Base-by-base conservation (phyloP, 2,113 vertebrate species). In the Guaruba guarouba region DNA sequence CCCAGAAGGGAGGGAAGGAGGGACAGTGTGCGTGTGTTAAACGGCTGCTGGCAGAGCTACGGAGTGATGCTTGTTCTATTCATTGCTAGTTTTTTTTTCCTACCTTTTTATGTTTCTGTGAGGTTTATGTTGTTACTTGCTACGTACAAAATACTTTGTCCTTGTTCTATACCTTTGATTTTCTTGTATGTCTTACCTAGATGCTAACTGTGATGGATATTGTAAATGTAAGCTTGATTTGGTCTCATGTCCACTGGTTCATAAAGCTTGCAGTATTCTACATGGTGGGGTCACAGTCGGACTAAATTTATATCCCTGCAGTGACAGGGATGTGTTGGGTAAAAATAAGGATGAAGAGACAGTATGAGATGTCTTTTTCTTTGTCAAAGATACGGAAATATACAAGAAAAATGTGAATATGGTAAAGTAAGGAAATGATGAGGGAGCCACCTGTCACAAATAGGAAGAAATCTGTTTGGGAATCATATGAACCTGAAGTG, bases 61-160 rank as follows among this genome's bases (percentile, higher is more conserved):
- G 6, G 43, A 7, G 39, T 35, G 1, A 12, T 69, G 29, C 79
- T 49, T 57, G 39, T 64, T 85, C 29, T 61, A 7, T 31, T 88
- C 1, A 0, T 28, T 61, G 35, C 33, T 69, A 2, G 0, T 4
- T 61, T 74, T 46, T 25, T 25, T 27, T 17, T 4, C 54, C n/a
- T 43, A 14, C 33, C 8, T 55, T 44, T 61, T 76, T 19, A 11
- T 2, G 1, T 87, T 80, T 86, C 31, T 74, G 8, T 64, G 61
- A 66, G 17, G 4, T 41, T 88, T 70, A 4, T 44, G 33, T 75
- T 83, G 64, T 78, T 68, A 27, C 31, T 92, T 88, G 41, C 15
- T 81, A 2, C 0, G 0, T 52, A 33, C 18, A 55, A 57, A 59
- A 46, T 68, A 5, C 29, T 5, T 33, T 41, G 4, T 77, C 28